A percentile compares a stretch with the other conserved stretches of the same genome.
These are phyloP conservation scores for Eutrigla gurnardus DNA, from an alignment of 2,797 vertebrate species.

Conservation along the genomic window DNA sequence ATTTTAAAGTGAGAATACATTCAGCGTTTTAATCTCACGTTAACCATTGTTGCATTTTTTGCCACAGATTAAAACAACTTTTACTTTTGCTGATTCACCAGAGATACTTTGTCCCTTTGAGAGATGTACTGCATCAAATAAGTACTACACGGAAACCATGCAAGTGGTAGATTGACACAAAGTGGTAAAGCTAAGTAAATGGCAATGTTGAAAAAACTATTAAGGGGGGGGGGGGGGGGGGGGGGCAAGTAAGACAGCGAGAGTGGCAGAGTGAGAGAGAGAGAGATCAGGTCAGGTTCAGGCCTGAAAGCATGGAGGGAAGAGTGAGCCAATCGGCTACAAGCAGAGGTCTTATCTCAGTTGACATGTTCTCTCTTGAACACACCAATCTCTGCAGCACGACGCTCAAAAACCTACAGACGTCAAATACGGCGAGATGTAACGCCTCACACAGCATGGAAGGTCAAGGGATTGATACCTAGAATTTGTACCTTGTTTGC, in stretches of 20 bases:
- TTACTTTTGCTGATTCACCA: constrained; percentile 19
- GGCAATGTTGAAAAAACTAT: constrained; percentile 50
- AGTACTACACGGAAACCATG: constrained; percentile 31
- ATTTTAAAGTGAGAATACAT: constrained; percentile 5
- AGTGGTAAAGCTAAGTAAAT: constrained; percentile 63
- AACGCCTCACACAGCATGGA: neutral
- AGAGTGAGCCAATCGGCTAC: constrained; percentile 71
- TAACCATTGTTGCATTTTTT: neutral
- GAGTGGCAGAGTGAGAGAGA: neutral
- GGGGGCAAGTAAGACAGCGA: neutral
- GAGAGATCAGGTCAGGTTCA: constrained; percentile 68
- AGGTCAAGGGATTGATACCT: neutral
- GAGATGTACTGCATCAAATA: constrained; percentile 24
- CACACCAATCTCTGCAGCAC: constrained; percentile 55
- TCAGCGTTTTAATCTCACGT: neutral
- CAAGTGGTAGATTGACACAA: constrained; percentile 53
- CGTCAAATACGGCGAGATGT: neutral
- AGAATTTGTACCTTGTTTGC: neutral
- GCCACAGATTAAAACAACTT: constrained; percentile 33
- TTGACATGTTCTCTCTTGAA: constrained; percentile 52
- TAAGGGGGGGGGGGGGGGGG: neutral
- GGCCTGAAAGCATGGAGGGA: constrained; percentile 73
- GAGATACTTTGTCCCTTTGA: constrained; percentile 40
- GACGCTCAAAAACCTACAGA: constrained; percentile 51
- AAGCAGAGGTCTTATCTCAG: constrained; percentile 68